phyloP scores from a whole-genome alignment of 2,113 vertebrate species.

The human region GRCh38 chr17:12925001-12925500 shows the following conservation, averaged over 20 bases:
- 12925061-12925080: background rate
- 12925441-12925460: background rate
- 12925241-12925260: background rate
- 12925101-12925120: background rate
- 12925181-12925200: background rate
- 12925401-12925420: background rate
- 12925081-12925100: no score
- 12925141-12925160: background rate
- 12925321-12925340: background rate
- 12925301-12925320: background rate
- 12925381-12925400: background rate
- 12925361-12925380: background rate
- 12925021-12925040: background rate
- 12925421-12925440: background rate
- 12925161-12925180: background rate
- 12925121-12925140: background rate
- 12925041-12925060: background rate
- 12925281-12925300: background rate
- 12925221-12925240: fast-evolving
- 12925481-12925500: background rate
- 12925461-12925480: background rate
- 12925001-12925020: background rate
- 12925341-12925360: background rate
- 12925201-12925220: background rate
- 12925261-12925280: background rate